Base-by-base conservation (phyloP, 1,140 invertebrate genomes). In the Hormaphis cornu region DNA sequence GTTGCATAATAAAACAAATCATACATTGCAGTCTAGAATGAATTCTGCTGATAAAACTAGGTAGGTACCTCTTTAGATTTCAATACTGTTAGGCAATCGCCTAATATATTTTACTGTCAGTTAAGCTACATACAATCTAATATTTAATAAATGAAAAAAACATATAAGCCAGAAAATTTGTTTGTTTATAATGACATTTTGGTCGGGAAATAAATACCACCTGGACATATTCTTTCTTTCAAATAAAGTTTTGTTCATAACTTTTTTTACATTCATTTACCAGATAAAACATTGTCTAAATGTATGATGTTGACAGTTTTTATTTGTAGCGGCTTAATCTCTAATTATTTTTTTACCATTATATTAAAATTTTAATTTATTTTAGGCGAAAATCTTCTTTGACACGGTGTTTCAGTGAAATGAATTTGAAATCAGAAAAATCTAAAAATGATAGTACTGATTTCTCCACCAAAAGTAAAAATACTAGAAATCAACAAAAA, bases 381-480 rank as follows among this genome's bases (percentile, higher is more conserved):
- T 33, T 42, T 9, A 66, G 61, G n/a, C n/a, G 28, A 20, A 66
- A 66, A 10, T 33, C 61, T 20, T 30, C 44, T 10, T 46, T 66
- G 24, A 66, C 28, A 0, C n/a, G 61, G 16, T 50, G 61, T 66
- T 28, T 50, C 0, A 66, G 61, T 35, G 61, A 66, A 66, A 66
- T 66, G 44, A 66, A 50, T 48, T 48, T 66, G 16, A 66, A 66
- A 46, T 66, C 24, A n/a, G 61, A 66, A 33, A 66, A 66, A 3
- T 46, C 26, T 0, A 46, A 14, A 66, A 50, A 22, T 24, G n/a
- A n/a, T 24, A 66, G 6, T 66, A 48, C 46, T 63, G 24, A 46
- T 20, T 12, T 33, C 1, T 26, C 37, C 30, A 18, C 16, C 3
- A 63, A 63, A 44, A 14, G 12, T 24, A 66, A 66, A 50, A 50